Percentiles rank a stretch among this genome's conserved stretches.
These are phyloP conservation scores for Calliopsis andreniformis DNA, from an alignment of 1,140 invertebrate species.

Conservation along the genomic window DNA sequence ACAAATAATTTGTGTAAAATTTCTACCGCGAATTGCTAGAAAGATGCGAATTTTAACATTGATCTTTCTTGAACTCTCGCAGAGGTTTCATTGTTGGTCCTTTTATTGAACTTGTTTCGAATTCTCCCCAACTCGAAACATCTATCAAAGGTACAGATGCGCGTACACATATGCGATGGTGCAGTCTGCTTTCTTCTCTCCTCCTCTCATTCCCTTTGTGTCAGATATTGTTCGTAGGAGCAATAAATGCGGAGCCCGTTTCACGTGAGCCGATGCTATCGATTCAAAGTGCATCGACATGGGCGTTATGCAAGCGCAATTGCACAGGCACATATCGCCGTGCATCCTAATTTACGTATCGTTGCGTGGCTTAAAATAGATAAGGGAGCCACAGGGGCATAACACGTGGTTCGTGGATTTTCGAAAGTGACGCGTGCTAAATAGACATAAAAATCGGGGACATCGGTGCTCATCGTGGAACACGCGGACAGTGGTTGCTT, in stretches of 20 bases:
- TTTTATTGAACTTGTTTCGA: no score
- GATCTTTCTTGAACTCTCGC: no score
- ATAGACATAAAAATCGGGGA: background rate
- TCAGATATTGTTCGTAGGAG: background rate
- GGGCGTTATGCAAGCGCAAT: slow-evolving; percentile 20
- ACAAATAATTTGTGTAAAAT: no score
- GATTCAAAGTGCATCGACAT: slow-evolving; percentile 27
- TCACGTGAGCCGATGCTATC: background rate
- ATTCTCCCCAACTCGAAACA: no score
- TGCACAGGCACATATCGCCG: slow-evolving; percentile 12
- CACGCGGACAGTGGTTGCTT: background rate
- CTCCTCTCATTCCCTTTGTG: background rate
- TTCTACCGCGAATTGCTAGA: no score
- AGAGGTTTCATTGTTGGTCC: no score
- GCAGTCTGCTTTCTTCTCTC: background rate
- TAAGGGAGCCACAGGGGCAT: background rate
- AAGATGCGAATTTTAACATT: no score
- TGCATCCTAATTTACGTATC: slow-evolving; percentile 25
- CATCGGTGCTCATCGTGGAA: no score
- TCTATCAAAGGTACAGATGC: no score
- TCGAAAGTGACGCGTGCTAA: background rate
- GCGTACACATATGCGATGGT: background rate
- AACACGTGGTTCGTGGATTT: background rate
- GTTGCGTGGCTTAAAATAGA: background rate
- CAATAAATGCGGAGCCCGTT: background rate